These are phyloP conservation scores for Magallana gigas DNA, from an alignment of 1,140 invertebrate genomes.

Conservation along the genomic window DNA sequence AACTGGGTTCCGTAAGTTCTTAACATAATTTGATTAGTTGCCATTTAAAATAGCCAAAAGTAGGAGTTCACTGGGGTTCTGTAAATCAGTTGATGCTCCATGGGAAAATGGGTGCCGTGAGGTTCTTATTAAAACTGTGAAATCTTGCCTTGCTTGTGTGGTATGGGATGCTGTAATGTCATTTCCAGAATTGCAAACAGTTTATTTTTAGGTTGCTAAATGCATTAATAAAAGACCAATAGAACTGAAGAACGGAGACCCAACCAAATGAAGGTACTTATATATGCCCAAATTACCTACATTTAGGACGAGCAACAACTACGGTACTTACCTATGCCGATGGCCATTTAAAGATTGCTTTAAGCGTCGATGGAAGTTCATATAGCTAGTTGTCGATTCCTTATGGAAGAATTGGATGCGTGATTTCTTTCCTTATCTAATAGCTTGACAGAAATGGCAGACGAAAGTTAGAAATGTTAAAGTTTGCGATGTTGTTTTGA, in stretches of 20 bases:
- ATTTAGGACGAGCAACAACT: constrained; percentile 32
- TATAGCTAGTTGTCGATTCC: too few relatives aligned
- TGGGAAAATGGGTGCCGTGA: constrained; percentile 47
- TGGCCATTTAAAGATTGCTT: not conserved
- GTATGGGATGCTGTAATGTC: constrained; percentile 20
- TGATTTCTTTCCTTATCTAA: constrained; percentile 39
- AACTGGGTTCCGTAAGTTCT: too few relatives aligned
- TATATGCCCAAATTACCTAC: constrained; percentile 40
- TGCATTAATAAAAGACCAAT: constrained; percentile 40
- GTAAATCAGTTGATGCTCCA: constrained; percentile 42
- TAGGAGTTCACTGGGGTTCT: too few relatives aligned
- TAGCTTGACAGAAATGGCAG: constrained; percentile 41
- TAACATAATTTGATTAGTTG: too few relatives aligned
- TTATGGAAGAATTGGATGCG: constrained; percentile 20
- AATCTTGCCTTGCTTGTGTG: not conserved
- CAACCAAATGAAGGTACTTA: constrained; percentile 46
- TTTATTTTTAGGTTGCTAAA: too few relatives aligned
- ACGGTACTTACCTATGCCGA: constrained; percentile 5
- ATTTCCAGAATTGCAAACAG: constrained; percentile 42
- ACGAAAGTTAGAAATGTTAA: not conserved
- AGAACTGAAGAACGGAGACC: constrained; percentile 17
- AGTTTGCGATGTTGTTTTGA: constrained; percentile 17
- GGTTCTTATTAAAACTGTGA: constrained; percentile 41
- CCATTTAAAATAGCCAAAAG: too few relatives aligned
- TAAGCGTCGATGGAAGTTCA: constrained; percentile 31